Percentiles rank a stretch among this genome's conserved stretches.
phyloP scores from a whole-genome alignment of 2,888 invertebrate species.

The Eudemis profundana region DNA sequence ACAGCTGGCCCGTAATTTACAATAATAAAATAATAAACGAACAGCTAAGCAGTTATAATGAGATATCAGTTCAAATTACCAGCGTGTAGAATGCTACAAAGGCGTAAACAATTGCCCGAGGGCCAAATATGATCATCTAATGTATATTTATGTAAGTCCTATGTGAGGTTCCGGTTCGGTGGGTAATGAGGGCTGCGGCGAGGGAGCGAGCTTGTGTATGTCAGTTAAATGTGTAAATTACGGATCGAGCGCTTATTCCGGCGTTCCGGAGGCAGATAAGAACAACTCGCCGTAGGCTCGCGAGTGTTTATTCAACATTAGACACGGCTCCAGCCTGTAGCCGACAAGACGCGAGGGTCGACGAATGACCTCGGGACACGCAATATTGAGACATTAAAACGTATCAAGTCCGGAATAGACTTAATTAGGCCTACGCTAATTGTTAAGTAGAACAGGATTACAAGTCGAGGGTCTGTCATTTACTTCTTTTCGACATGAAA shows the following conservation, averaged over 20 bases:
- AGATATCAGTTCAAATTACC: slow-evolving; percentile 67
- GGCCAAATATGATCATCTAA: slow-evolving; percentile 55
- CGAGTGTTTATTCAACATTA: slow-evolving; percentile 45
- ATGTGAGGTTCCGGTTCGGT: slow-evolving; percentile 64
- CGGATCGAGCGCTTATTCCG: slow-evolving; percentile 43
- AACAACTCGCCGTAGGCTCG: slow-evolving; percentile 29
- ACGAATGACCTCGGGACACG: slow-evolving; percentile 69
- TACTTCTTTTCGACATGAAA: slow-evolving; percentile 56
- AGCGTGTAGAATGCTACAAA: slow-evolving; percentile 57
- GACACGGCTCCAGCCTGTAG: slow-evolving; percentile 37
- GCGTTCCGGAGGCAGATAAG: slow-evolving; percentile 38
- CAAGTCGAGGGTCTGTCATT: slow-evolving; percentile 57
- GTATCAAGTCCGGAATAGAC: slow-evolving; percentile 72
- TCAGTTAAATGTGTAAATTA: slow-evolving; percentile 47
- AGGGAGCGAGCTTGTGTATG: slow-evolving; percentile 55
- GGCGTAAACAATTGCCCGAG: slow-evolving; percentile 57
- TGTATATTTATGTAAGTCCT: slow-evolving; percentile 57
- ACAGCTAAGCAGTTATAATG: slow-evolving; percentile 69
- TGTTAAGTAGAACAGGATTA: slow-evolving; percentile 61
- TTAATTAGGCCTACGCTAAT: slow-evolving; percentile 74
- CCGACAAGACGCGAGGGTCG: slow-evolving; percentile 26
- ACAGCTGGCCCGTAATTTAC: slow-evolving; percentile 68
- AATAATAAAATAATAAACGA: slow-evolving; percentile 70
- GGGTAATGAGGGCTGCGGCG: slow-evolving; percentile 58
- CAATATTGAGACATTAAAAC: slow-evolving; percentile 73